Conservation (phyloP, 2,888 invertebrate species). For the Chrysolina oricalcia region DNA sequence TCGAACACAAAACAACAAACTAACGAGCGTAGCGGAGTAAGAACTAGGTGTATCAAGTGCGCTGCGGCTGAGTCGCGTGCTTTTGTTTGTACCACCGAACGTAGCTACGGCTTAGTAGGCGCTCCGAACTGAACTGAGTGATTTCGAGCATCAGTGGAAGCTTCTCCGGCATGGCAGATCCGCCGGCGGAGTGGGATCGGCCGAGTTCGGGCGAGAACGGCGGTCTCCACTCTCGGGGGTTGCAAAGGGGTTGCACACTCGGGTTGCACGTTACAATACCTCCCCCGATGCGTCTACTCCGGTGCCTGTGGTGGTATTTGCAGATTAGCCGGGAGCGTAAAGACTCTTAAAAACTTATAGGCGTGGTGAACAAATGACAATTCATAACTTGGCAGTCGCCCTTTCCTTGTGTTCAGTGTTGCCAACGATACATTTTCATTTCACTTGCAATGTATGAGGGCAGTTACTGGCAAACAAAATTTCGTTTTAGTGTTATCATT, state of each 20-base stretch:
- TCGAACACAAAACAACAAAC: slow-evolving; percentile 44
- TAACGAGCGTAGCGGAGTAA: neutral
- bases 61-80: slow-evolving; percentile 30
- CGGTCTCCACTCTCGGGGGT: slow-evolving; percentile 18
- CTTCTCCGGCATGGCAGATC: slow-evolving; percentile 20
- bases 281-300: slow-evolving; percentile 17
- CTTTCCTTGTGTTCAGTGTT: neutral
- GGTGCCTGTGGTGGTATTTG: slow-evolving; percentile 44
- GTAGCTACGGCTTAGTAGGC: slow-evolving; percentile 45
- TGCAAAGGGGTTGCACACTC: slow-evolving; percentile 27
- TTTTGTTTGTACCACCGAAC: slow-evolving; percentile 14
- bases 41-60: slow-evolving; percentile 27
- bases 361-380: slow-evolving; percentile 56
- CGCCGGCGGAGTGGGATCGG: slow-evolving; percentile 19
- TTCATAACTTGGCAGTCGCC: slow-evolving; percentile 41
- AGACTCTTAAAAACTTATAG: slow-evolving; percentile 55
- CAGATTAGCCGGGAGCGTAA: slow-evolving; percentile 43
- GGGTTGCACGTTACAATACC: slow-evolving; percentile 23
- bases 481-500: too few relatives aligned
- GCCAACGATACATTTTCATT: too few relatives aligned
- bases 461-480: too few relatives aligned
- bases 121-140: slow-evolving; percentile 63
- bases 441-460: too few relatives aligned
- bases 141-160: slow-evolving; percentile 38
- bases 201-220: neutral